A percentile compares a stretch with the other conserved stretches of the same genome.
Evolutionary conservation across 2,113 vertebrate species (phyloP).

Genomic region (Leptocoma aspasia): DNA sequence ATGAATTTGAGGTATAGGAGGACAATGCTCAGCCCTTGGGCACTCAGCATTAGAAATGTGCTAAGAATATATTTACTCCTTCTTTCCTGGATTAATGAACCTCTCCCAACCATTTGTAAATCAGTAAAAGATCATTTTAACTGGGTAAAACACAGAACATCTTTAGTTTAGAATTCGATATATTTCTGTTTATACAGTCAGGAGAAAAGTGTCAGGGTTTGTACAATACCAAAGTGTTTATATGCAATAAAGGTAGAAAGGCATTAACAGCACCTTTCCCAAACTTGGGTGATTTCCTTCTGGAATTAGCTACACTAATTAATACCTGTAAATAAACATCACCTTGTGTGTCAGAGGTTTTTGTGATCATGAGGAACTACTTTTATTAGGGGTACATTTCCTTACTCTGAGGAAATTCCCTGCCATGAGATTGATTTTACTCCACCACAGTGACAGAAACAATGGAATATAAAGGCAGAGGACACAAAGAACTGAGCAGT

Average conservation of each 20-base stretch:
- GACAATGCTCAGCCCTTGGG: not conserved
- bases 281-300: not conserved
- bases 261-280: not conserved
- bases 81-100: not conserved
- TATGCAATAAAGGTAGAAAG: not conserved
- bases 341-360: not conserved
- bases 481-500: not conserved
- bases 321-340: not conserved
- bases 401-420: not conserved
- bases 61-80: not conserved
- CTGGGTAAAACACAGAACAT: not conserved
- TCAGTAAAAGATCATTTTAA: not conserved
- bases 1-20: fast-evolving
- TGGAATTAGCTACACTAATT: not conserved
- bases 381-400: not conserved
- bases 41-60: not conserved
- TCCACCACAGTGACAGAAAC: not conserved
- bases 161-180: fast-evolving
- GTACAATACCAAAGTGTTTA: fast-evolving
- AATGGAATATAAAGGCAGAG: not conserved
- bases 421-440: not conserved
- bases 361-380: not conserved
- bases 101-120: not conserved
- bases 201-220: not conserved
- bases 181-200: not conserved